A percentile compares a stretch with the other conserved stretches of the same genome.
Evolutionary conservation across 1,140 invertebrate genomes (phyloP).

Genomic region (Plutomurus gul): DNA sequence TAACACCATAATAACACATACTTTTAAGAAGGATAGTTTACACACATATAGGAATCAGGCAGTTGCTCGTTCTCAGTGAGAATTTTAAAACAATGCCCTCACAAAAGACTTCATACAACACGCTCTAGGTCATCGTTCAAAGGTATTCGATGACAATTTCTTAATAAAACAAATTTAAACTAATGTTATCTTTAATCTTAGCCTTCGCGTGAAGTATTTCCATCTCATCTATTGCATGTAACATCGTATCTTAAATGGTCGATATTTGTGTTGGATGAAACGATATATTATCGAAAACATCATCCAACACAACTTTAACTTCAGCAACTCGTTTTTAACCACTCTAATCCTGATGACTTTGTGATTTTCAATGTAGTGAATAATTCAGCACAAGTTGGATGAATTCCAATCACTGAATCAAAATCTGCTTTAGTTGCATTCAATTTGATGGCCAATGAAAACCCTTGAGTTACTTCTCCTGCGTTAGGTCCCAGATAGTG

Average conservation of each 20-base stretch:
- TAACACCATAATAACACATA: neutral
- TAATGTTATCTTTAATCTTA: neutral
- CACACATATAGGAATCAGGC: neutral
- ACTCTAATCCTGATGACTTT: slow-evolving; percentile 39
- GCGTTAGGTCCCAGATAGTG: slow-evolving; percentile 95
- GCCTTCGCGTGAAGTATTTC: neutral
- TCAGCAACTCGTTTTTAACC: slow-evolving; percentile 50
- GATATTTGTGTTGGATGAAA: neutral
- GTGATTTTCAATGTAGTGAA: slow-evolving; percentile 48
- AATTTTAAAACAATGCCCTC: neutral
- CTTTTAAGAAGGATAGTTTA: neutral
- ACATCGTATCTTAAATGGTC: neutral
- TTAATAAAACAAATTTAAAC: neutral
- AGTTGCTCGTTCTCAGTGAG: neutral
- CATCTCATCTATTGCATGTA: neutral
- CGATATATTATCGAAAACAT: neutral
- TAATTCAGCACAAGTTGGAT: slow-evolving; percentile 91
- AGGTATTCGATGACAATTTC: neutral
- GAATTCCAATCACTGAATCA: slow-evolving; percentile 91
- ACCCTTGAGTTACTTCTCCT: slow-evolving; percentile 90
- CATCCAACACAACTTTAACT: slow-evolving; percentile 36
- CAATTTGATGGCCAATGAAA: slow-evolving; percentile 49
- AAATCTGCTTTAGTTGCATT: slow-evolving; percentile 79
- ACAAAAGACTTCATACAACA: neutral
- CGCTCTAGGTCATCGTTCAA: neutral